Evolutionary conservation across 1,140 invertebrate species (phyloP), one percentile per base, ranked within the genome.

Genomic region (Drosophila truncata): DNA sequence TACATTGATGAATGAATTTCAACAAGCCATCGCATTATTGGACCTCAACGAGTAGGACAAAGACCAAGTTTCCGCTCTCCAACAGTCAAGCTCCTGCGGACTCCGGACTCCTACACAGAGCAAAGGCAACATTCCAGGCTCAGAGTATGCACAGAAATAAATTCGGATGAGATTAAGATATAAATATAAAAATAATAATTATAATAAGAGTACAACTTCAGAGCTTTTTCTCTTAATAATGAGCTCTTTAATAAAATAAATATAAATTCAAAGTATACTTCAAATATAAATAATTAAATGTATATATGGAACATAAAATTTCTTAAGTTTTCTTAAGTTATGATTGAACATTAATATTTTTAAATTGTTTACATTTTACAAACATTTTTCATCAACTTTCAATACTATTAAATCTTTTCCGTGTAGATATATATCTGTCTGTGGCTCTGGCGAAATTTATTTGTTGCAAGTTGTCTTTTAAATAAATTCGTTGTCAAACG

Each of bases 1-100:
- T 88, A 80, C 80, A 84, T 81, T 88, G 84, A 84, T 88, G 83
- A 88, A 88, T 87, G 85, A 90, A 88, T 88, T 88, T 90, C 84
- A 71, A 74, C 75, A 64, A 78, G 76, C 74, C 66, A 71, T 78
- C 75, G 58, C 76, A 61, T 78, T 78, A 78, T 77, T 78, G 75
- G 41, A 52, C 72, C 29, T 76, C 71, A 64, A 57, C 72, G 41
- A 66, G 55, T 23, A 66, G 61, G 59, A 75, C 73, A 59, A 61
- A 37, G 52, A 74, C 62, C 52, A 33, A 25, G 47, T 41, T 37
- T 27, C 31, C 31, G 31, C 31, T 35, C 50, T 54, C 49, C 50
- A 54, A 8, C 7, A 29, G 18, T 6, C 50, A 23, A 54, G 18
- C 50, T 54, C 50, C 49, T 33, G 11, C 27, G 49, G 49, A 52